These are phyloP conservation scores for Agonopterix heracliana DNA, from an alignment of 2,888 invertebrate species.

Conservation along the genomic window DNA sequence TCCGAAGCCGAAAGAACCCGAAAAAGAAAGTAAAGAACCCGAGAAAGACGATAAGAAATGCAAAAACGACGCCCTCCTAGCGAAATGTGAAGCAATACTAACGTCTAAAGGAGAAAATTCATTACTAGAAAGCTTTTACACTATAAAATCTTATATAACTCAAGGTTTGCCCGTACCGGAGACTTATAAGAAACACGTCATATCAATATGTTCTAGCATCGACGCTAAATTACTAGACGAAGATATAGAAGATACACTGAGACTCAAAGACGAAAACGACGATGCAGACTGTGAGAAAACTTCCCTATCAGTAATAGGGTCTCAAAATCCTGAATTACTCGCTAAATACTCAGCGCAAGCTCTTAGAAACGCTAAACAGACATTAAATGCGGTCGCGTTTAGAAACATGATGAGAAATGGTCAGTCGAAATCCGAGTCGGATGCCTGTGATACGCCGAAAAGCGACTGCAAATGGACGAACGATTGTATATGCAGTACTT, in stretches of 20 bases:
- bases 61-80: slow-evolving; percentile 48
- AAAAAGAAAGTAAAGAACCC: slow-evolving; percentile 26
- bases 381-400: slow-evolving; percentile 58
- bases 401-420: slow-evolving; percentile 51
- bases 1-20: slow-evolving; percentile 24
- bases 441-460: slow-evolving; percentile 56
- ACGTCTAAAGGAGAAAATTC: slow-evolving; percentile 57
- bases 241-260: slow-evolving; percentile 41
- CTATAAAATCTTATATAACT: slow-evolving; percentile 58
- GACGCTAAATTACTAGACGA: slow-evolving; percentile 56
- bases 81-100: slow-evolving; percentile 58
- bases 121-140: slow-evolving; percentile 57
- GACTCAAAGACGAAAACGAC: slow-evolving; percentile 18
- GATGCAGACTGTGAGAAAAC: slow-evolving; percentile 26
- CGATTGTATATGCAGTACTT: slow-evolving; percentile 52
- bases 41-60: slow-evolving; percentile 30
- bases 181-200: slow-evolving; percentile 57
- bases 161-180: slow-evolving; percentile 61
- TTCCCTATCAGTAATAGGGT: slow-evolving; percentile 28
- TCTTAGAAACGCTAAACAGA: slow-evolving; percentile 54
- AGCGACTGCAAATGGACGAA: slow-evolving; percentile 63
- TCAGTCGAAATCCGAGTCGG: slow-evolving; percentile 54
- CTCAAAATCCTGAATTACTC: slow-evolving; percentile 49
- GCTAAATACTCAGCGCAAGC: slow-evolving; percentile 65
- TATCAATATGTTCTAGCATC: slow-evolving; percentile 58